Evolutionary conservation across 2,797 vertebrate genomes (phyloP).

Genomic region (Sarcophilus harrisii): DNA sequence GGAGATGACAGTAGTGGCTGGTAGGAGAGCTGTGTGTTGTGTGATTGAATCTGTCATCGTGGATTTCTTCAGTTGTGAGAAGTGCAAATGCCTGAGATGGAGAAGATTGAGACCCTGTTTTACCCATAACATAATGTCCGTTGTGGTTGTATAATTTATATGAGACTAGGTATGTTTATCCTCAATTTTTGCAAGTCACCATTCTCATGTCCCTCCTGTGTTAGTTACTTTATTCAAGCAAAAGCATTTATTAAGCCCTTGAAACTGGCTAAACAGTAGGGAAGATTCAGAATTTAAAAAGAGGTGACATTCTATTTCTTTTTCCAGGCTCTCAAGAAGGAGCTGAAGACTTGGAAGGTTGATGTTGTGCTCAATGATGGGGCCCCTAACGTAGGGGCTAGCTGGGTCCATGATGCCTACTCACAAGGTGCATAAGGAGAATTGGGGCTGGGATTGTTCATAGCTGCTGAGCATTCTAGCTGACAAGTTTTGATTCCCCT

Average conservation of each 20-base stretch:
- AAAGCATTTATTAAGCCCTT: neutral
- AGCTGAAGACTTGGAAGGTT: slow-evolving; percentile 98
- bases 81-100: neutral
- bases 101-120: neutral
- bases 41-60: neutral
- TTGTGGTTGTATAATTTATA: neutral
- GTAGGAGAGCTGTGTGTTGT: neutral
- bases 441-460: neutral
- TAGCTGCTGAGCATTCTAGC: neutral
- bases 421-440: slow-evolving; percentile 89
- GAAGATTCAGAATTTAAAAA: neutral
- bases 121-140: neutral
- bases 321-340: slow-evolving; percentile 91
- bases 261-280: neutral
- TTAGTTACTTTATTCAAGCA: neutral
- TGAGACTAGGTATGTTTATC: neutral
- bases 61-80: neutral
- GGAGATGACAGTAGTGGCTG: neutral
- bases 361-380: slow-evolving; percentile 97
- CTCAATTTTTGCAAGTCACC: neutral
- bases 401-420: slow-evolving; percentile 96
- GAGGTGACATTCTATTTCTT: neutral
- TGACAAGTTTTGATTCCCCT: neutral
- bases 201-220: neutral
- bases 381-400: slow-evolving; percentile 96